Evolutionary conservation across 92 coral and sea anemone genomes (phyloP).

Genomic region (Palythoa heliodiscus): DNA sequence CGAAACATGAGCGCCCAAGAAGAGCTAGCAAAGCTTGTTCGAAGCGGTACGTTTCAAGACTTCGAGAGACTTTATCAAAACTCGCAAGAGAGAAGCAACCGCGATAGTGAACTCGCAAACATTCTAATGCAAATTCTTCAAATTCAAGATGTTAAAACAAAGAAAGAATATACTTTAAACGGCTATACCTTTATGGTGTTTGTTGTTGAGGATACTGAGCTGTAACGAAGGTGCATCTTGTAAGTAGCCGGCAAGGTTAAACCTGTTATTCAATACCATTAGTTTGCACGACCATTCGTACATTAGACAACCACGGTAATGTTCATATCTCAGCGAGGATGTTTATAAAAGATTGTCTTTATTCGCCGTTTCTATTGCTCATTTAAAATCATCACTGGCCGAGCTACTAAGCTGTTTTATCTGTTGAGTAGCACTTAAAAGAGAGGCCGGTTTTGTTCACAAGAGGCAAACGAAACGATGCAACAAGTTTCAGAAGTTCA

Average conservation of each 20-base stretch:
- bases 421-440: too few species aligned
- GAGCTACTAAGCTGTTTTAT: too few species aligned
- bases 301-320: too few species aligned
- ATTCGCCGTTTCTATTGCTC: too few species aligned
- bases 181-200: slow-evolving; percentile 60
- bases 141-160: slow-evolving; percentile 64
- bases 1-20: slow-evolving; percentile 24
- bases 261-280: background rate
- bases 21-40: slow-evolving; percentile 33
- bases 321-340: too few species aligned
- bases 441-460: too few species aligned
- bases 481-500: too few species aligned
- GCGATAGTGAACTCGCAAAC: slow-evolving; percentile 43
- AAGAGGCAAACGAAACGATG: too few species aligned
- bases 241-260: background rate
- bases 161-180: slow-evolving; percentile 53
- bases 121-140: slow-evolving; percentile 62
- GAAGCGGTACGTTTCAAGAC: slow-evolving; percentile 16
- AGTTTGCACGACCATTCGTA: too few species aligned
- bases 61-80: slow-evolving; percentile 23
- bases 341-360: too few species aligned
- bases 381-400: too few species aligned
- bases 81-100: slow-evolving; percentile 13
- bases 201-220: slow-evolving; percentile 68
- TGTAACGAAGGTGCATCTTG: background rate